Evolutionary conservation across 2,797 vertebrate genomes (phyloP).

Genomic region (Acanthis flammea): DNA sequence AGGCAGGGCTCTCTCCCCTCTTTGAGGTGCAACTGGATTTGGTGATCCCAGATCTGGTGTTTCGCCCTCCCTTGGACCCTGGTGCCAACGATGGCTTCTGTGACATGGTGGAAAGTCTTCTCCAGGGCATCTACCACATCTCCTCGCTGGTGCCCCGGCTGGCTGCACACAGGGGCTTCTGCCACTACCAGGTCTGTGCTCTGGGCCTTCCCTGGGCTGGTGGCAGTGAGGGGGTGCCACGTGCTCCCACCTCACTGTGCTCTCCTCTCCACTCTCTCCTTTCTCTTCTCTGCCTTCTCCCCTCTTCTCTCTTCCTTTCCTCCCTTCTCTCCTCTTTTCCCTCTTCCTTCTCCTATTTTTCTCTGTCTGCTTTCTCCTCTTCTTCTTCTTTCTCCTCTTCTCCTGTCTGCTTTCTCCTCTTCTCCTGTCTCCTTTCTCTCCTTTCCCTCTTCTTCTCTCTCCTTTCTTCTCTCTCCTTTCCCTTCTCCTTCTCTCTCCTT

Average conservation of each 20-base stretch:
- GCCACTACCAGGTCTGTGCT: slow-evolving; percentile 87
- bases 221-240: background rate
- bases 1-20: slow-evolving; percentile 76
- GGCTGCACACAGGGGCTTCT: slow-evolving; percentile 66
- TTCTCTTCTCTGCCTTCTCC: background rate
- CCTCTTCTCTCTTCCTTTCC: background rate
- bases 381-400: background rate
- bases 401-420: background rate
- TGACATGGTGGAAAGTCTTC: slow-evolving; percentile 82
- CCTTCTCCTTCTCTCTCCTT: too few species aligned
- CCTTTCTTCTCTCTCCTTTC: too few species aligned
- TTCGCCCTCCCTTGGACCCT: slow-evolving; percentile 84
- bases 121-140: slow-evolving; percentile 81
- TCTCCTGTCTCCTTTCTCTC: background rate
- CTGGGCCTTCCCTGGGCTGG: rapidly evolving
- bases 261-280: background rate
- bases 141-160: slow-evolving; percentile 86
- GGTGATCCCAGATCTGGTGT: slow-evolving; percentile 84
- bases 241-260: rapidly evolving
- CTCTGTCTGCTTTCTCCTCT: background rate
- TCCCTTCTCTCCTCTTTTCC: background rate
- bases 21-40: slow-evolving; percentile 88
- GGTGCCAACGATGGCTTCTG: slow-evolving; percentile 78
- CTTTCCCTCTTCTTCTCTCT: too few species aligned
- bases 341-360: too few species aligned